Evolutionary conservation across 2,113 vertebrate species (phyloP), one percentile per base, ranked within the genome.

Genomic region (Podarcis cretensis): DNA sequence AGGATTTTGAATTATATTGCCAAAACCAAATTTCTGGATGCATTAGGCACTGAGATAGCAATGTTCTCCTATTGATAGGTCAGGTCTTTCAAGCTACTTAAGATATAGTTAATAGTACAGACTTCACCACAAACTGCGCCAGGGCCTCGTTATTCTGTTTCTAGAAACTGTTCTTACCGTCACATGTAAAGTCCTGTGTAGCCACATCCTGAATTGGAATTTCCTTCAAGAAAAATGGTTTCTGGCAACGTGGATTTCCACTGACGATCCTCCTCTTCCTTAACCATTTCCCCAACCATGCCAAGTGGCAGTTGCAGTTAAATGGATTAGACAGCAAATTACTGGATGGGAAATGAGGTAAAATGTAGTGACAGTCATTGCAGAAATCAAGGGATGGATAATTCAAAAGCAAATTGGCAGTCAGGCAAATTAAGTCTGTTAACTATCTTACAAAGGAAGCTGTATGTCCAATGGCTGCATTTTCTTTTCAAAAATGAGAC

Each of bases 181-280:
- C 99, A 0, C 99, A 99, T 81, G 98, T 99, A 89, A 99, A 99
- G 96, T 99, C 99, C 21, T 99, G 99, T 25, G 96, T 93, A 66
- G 99, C 98, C 82, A 99, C 98, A 2, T 99, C 99, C 96, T 99
- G 99, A 95, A 99, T 98, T 84, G 99, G 99, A 92, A 99, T 99
- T 96, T 99, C 99, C 95, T 99, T 99, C 77, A 99, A 97, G 97
- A 99, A 99, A 94, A 98, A 98, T 0, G 99, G 99, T 73, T 98
- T 99, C 96, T 99, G 98, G 95, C 99, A 99, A 87, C 99, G 98
- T 84, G 99, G 99, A 95, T 99, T 99, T 93, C 99, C 99, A 27
- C 98, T 99, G 86, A 99, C 99, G 82, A 99, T 96, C 65, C 98
- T 96, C 80, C 98, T 98, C 96, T 98, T 99, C 95, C 98, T 98